Evolutionary conservation across 1,140 invertebrate species (phyloP), one percentile per base, ranked within the genome.

Genomic region (Pteromalus puparum): DNA sequence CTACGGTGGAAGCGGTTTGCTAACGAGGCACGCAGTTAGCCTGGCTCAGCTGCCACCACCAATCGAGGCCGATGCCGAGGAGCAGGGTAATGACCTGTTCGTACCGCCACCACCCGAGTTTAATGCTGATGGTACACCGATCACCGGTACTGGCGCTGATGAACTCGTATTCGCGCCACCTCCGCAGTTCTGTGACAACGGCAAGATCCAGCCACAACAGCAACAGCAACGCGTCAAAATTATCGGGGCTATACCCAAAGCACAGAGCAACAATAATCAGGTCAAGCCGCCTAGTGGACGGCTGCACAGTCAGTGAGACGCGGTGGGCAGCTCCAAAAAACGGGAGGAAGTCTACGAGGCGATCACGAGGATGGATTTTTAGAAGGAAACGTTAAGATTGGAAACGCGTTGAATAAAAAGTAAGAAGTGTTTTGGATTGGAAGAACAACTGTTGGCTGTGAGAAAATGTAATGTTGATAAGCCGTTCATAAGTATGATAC

Each of bases 21-120:
- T 95, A 2, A 95, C 95, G 5, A 94, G 95, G 87, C 95, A 96
- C 89, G 96, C 96, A 5, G 96, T 97, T 24, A 96, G 96, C 28
- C 91, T 97, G 46, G 96, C 96, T 10, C 96, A 97, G 89, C 91
- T 97, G 68, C 97, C 97, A 67, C 97, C 97, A 28, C 97, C 97
- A 5, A 94, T 97, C 53, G 97, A 97, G 90, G 95, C 95, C 81
- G 96, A 96, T 79, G 93, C 94, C 18, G 96, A 96, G 79, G 94
- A 94, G 61, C 95, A 95, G 85, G 93, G 93, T 65, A 94, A 94
- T 81, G 95, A 96, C 81, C 92, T 96, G 30, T 95, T 96, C 80
- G 93, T 97, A 5, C 96, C 96, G 13, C 96, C 96, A n/a, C 96
- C 96, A n/a, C 96, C 96, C 10, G 96, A 97, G 89, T 97, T 97